Conservation (phyloP, 2,797 vertebrate genomes). For the Bufotes viridis region DNA sequence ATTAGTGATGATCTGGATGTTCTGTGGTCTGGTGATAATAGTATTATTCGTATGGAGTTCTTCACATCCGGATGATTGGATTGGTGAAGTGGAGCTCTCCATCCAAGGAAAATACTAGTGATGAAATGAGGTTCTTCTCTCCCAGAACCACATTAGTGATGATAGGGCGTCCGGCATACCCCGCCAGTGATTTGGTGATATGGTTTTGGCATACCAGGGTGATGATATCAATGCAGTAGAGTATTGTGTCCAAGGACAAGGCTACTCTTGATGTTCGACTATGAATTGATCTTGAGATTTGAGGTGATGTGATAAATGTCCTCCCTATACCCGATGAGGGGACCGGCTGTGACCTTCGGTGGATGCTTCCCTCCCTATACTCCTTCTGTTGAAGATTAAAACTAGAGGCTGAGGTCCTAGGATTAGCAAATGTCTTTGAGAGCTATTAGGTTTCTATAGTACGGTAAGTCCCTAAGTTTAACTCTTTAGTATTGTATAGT, state of each 20-base stretch:
- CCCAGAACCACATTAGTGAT: not conserved
- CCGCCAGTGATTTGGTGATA: not conserved
- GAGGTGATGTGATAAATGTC: not conserved
- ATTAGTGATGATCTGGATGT: no score
- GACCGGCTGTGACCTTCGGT: not conserved
- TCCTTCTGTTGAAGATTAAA: conserved; percentile 13
- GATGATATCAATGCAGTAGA: not conserved
- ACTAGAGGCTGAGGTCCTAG: not conserved
- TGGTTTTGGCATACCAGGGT: not conserved
- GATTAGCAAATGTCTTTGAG: conserved; percentile 30
- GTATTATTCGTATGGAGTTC: not conserved
- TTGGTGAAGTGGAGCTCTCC: not conserved
- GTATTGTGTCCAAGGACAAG: not conserved
- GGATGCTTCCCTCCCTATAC: not conserved
- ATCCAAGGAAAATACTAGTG: not conserved
- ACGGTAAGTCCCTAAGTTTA: conserved; percentile 50
- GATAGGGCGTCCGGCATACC: not conserved
- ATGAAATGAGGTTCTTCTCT: not conserved
- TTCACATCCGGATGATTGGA: not conserved
- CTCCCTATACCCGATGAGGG: not conserved
- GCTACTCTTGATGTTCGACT: not conserved
- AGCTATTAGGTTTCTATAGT: conserved; percentile 43
- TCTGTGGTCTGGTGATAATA: not conserved
- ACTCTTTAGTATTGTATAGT: conserved; percentile 20
- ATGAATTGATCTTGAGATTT: not conserved